phyloP scores from a whole-genome alignment of 53 echinoderm and acorn worm species.

The Stichopus horrens region DNA sequence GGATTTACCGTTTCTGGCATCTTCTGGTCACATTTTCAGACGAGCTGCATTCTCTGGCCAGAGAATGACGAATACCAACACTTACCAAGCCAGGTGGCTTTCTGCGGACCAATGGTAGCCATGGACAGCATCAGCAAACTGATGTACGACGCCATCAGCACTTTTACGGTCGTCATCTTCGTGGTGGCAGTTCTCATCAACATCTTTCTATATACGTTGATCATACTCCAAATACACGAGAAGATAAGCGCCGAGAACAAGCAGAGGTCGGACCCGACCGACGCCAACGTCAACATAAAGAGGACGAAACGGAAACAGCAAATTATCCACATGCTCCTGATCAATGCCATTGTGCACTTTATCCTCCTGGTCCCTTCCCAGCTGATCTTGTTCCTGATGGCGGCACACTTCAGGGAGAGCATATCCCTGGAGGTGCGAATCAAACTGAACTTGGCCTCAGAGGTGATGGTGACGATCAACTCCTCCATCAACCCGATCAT shows the following conservation, averaged over 20 bases:
- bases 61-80: background rate
- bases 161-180: conserved; percentile 13
- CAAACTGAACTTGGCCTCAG: background rate
- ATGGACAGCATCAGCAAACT: background rate
- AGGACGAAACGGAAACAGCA: conserved; percentile 29
- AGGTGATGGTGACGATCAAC: conserved; percentile 30
- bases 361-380: conserved; percentile 35
- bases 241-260: conserved; percentile 27
- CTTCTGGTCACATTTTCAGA: background rate
- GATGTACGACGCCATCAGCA: background rate
- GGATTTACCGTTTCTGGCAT: conserved; percentile 41
- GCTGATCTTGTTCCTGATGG: background rate
- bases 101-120: background rate
- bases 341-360: conserved; percentile 27
- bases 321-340: conserved; percentile 27
- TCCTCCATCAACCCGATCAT: conserved; percentile 39
- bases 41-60: conserved; percentile 24
- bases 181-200: conserved; percentile 36
- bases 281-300: conserved; percentile 37
- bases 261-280: conserved; percentile 23
- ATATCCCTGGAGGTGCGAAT: background rate
- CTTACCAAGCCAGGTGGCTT: background rate
- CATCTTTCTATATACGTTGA: conserved; percentile 41
- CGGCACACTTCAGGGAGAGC: background rate
- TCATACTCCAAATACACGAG: background rate